A percentile compares a stretch with the other conserved stretches of the same genome.
Conservation (phyloP, 2,113 vertebrate genomes). For the Mus spicilegus region DNA sequence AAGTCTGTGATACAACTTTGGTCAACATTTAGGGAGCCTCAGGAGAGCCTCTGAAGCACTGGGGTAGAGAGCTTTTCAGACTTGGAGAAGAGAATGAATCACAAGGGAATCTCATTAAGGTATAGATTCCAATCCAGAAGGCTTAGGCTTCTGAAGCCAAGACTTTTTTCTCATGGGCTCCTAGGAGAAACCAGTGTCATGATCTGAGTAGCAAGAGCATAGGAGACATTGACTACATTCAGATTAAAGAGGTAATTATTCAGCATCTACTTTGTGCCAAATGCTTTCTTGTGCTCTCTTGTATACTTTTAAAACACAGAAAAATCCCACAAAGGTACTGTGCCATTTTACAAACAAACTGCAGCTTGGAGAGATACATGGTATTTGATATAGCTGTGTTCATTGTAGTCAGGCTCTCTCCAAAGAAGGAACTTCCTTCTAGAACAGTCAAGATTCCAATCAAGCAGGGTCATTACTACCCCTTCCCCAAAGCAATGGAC, state of each 20-base stretch:
- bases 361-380: not conserved
- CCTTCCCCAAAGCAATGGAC: not conserved
- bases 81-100: not conserved
- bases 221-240: not conserved
- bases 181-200: not conserved
- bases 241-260: not conserved
- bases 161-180: not conserved
- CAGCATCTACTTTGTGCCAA: not conserved
- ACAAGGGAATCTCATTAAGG: not conserved
- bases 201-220: not conserved
- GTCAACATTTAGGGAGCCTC: not conserved
- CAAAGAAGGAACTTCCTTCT: not conserved
- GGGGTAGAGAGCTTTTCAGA: not conserved
- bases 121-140: not conserved
- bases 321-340: not conserved
- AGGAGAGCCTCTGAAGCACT: not conserved
- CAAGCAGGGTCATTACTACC: not conserved
- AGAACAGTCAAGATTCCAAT: not conserved
- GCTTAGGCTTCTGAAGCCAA: not conserved
- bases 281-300: not conserved
- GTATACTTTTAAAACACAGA: not conserved
- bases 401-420: not conserved
- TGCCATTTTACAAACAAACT: conserved; percentile 16
- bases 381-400: not conserved
- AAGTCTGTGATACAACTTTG: not conserved